phyloP scores from a whole-genome alignment of 2,888 invertebrate genomes.

The Idaea straminata region DNA sequence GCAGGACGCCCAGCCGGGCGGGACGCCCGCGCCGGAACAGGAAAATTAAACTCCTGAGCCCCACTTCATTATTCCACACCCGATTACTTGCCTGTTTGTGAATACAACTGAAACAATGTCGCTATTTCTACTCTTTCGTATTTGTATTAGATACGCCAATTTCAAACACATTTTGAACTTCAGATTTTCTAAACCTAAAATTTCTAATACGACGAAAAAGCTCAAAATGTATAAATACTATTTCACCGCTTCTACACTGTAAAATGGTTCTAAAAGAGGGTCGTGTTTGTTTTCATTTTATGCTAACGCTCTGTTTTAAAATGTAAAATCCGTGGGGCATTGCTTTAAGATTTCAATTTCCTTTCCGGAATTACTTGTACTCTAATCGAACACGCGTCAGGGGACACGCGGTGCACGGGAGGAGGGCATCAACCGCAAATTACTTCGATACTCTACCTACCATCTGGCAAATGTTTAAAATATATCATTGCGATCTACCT shows the following conservation, averaged over 20 bases:
- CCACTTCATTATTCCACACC: constrained; percentile 63
- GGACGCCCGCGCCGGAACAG: constrained; percentile 74
- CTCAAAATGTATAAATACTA: constrained; percentile 17
- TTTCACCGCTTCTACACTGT: constrained; percentile 22
- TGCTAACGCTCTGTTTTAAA: constrained; percentile 52
- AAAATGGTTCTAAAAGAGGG: constrained; percentile 24
- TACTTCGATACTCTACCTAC: constrained; percentile 65
- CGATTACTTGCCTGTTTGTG: constrained; percentile 50
- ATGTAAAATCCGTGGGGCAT: constrained; percentile 73
- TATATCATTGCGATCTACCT: constrained; percentile 66
- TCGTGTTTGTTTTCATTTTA: constrained; percentile 64
- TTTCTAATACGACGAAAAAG: constrained; percentile 5
- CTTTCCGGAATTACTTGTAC: constrained; percentile 78
- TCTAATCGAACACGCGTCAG: constrained; percentile 78
- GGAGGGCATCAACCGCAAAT: constrained; percentile 69
- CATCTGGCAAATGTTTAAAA: constrained; percentile 66
- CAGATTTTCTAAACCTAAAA: neutral
- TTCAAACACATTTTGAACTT: neutral
- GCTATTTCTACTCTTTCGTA: neutral
- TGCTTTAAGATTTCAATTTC: constrained; percentile 80
- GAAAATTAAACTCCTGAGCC: constrained; percentile 80
- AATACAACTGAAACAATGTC: constrained; percentile 50
- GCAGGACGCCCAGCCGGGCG: constrained; percentile 50
- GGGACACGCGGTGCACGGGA: constrained; percentile 48
- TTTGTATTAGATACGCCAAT: neutral